phyloP scores from a whole-genome alignment of 2,113 vertebrate genomes.

The Thomomys bottae region DNA sequence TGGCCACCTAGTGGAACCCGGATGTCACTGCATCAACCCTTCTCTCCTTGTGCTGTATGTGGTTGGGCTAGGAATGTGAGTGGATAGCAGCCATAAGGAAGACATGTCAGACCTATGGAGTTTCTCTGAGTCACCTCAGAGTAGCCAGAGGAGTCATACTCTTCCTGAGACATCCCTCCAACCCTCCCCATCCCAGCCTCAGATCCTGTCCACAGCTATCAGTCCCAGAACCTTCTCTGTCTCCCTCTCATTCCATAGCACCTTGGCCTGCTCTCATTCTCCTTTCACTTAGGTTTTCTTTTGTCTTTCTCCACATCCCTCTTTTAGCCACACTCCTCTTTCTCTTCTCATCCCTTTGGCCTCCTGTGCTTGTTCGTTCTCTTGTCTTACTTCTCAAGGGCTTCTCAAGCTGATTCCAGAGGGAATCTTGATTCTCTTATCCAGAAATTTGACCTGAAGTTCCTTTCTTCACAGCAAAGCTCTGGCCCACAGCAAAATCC shows the following conservation, averaged over 20 bases:
- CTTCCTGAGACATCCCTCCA: background rate
- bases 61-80: background rate
- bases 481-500: background rate
- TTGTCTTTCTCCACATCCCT: background rate
- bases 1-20: slow-evolving; percentile 63
- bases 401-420: background rate
- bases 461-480: background rate
- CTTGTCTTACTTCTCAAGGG: background rate
- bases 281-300: background rate
- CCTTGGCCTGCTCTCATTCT: background rate
- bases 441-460: background rate
- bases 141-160: background rate
- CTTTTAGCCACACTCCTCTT: background rate
- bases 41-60: no score
- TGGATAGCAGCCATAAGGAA: background rate
- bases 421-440: background rate
- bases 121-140: background rate
- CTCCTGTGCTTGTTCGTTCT: background rate
- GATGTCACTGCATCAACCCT: slow-evolving; percentile 42
- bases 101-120: background rate
- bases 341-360: background rate
- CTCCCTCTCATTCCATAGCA: background rate
- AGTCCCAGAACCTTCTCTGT: background rate
- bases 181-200: no score
- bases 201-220: background rate